Evolutionary conservation across 2,888 invertebrate genomes (phyloP).

Genomic region (Vandiemenella viatica): DNA sequence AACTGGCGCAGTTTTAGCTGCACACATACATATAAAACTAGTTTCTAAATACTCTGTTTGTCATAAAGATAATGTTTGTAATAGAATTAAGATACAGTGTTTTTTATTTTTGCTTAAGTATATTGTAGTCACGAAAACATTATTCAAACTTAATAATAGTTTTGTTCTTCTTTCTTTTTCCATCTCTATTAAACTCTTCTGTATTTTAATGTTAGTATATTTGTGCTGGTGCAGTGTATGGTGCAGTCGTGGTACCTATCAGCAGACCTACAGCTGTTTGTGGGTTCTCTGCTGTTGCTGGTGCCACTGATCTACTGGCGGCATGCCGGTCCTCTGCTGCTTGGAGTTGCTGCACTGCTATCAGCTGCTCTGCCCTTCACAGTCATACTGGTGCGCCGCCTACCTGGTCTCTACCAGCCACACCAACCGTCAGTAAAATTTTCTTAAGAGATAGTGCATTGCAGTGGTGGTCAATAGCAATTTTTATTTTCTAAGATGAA

Average conservation of each 20-base stretch:
- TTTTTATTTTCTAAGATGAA: too few species aligned
- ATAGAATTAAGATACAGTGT: too few species aligned
- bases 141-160: background rate
- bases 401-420: background rate
- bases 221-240: conserved; percentile 7
- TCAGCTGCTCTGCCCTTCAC: background rate
- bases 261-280: conserved; percentile 51
- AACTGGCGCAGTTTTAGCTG: too few species aligned
- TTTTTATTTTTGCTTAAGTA: too few species aligned
- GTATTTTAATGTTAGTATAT: too few species aligned
- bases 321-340: conserved; percentile 36
- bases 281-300: conserved; percentile 46
- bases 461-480: too few species aligned
- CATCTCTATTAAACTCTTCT: too few species aligned
- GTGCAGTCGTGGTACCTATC: conserved; percentile 12
- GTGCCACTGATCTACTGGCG: conserved; percentile 44
- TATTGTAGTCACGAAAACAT: too few species aligned
- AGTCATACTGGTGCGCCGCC: background rate
- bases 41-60: too few species aligned
- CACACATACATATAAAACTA: too few species aligned
- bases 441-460: too few species aligned
- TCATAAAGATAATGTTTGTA: too few species aligned
- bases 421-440: background rate
- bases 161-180: background rate
- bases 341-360: background rate